These are phyloP conservation scores for Oegoconia quadripuncta DNA, from an alignment of 2,888 invertebrate genomes.

Conservation along the genomic window DNA sequence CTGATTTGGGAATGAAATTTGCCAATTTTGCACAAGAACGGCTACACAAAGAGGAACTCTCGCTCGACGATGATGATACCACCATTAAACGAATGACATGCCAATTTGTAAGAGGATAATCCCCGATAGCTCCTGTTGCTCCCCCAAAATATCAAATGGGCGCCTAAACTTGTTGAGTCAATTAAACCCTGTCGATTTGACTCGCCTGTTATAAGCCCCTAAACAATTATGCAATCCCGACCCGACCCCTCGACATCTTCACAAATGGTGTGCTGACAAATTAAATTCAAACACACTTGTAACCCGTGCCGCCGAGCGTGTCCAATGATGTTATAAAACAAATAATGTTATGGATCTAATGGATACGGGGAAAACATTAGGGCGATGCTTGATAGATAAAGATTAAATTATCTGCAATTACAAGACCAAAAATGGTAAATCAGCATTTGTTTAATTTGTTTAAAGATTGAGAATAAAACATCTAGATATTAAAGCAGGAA, in stretches of 20 bases:
- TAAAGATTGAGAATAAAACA: neutral
- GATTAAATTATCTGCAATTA: neutral
- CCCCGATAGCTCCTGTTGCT: slow-evolving; percentile 37
- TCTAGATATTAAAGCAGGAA: no score
- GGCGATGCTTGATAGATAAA: no score
- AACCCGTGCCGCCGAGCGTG: slow-evolving; percentile 26
- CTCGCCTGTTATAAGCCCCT: slow-evolving; percentile 59
- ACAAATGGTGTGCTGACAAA: slow-evolving; percentile 51
- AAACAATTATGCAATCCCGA: slow-evolving; percentile 62
- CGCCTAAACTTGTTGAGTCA: slow-evolving; percentile 65
- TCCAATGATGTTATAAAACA: slow-evolving; percentile 27
- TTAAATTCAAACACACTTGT: slow-evolving; percentile 35
- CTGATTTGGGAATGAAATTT: neutral
- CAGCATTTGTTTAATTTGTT: neutral
- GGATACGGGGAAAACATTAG: no score
- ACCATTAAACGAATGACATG: slow-evolving; percentile 14
- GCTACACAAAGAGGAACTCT: slow-evolving; percentile 8
- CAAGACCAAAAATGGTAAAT: neutral
- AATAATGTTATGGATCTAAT: slow-evolving; percentile 26
- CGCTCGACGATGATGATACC: slow-evolving; percentile 4
- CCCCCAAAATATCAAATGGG: slow-evolving; percentile 45
- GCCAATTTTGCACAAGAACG: neutral
- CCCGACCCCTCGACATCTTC: slow-evolving; percentile 48
- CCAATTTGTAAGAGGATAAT: slow-evolving; percentile 18
- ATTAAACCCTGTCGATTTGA: slow-evolving; percentile 41